Evolutionary conservation across 2,888 invertebrate genomes (phyloP), one percentile per base, ranked within the genome.

Genomic region (Athalia cordata): DNA sequence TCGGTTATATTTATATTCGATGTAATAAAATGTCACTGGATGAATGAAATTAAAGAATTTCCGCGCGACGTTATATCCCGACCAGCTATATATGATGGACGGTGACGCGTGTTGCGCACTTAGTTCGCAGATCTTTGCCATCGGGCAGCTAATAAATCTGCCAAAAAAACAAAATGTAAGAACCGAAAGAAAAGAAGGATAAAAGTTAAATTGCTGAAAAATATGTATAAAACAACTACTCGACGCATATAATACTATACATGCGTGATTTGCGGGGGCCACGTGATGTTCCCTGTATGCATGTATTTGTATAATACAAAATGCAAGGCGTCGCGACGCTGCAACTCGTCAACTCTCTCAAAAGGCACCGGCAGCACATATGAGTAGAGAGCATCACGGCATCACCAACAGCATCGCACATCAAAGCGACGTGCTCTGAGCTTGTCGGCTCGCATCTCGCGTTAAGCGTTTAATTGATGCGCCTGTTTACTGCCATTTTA

Each of bases 31-130:
- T 72, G 57, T 47, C 29, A 29, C 29, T 29, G 29, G 29, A 29
- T 52, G 72, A 72, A 72, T 72, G 57, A 59, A 72, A 72, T 72
- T 72, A 59, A 47, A 59, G 72, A 72, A 72, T 72, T 72, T 59
- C 59, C 47, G 59, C 29, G 29, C 29, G 29, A 29, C 29, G 29
- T 29, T 29, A 2, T 29, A 29, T 29, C 29, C 29, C 29, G 29
- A 29, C 29, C 29, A 29, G 29, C 29, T 29, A 29, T 29, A n/a
- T 45, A 59, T 72, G 72, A 72, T 72, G 72, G 72, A 72, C 72
- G 72, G 59, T 72, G 72, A 72, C 72, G 72, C 70, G 75, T 78
- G 77, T 79, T 78, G 72, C 72, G 72, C 72, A 72, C 72, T 72
- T 72, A 72, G 72, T 59, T 72, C 29, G 29, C 72, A 59, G 72